Conservation (phyloP, 2,797 vertebrate genomes). For the Pogonophryne albipinna region DNA sequence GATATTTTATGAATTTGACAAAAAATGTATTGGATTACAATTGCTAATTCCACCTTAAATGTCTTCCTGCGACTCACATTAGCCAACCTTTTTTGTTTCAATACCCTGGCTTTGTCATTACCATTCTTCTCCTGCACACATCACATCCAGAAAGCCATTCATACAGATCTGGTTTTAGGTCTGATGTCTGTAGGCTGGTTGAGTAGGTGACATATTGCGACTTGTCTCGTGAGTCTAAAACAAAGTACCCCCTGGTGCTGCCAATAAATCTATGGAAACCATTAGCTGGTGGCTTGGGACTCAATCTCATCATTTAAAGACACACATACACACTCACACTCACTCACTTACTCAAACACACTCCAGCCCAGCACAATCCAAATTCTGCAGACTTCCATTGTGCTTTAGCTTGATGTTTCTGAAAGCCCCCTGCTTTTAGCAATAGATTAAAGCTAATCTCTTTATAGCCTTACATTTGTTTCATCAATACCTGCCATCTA, state of each 20-base stretch:
- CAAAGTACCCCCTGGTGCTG: conserved; percentile 53
- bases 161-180: conserved; percentile 39
- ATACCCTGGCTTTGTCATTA: conserved; percentile 17
- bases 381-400: conserved; percentile 43
- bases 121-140: conserved; percentile 18
- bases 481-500: conserved; percentile 55
- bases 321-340: conserved; percentile 10
- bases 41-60: neutral
- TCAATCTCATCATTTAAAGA: conserved; percentile 65
- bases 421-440: conserved; percentile 44
- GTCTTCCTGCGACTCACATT: conserved; percentile 2
- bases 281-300: conserved; percentile 67
- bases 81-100: conserved; percentile 4
- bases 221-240: conserved; percentile 66
- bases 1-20: neutral
- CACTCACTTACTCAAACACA: conserved; percentile 11
- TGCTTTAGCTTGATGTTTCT: conserved; percentile 40
- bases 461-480: conserved; percentile 52
- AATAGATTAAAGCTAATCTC: conserved; percentile 59
- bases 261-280: conserved; percentile 74
- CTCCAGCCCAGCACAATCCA: conserved; percentile 29
- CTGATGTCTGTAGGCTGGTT: conserved; percentile 54
- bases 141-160: conserved; percentile 24
- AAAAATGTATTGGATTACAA: neutral
- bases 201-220: conserved; percentile 67